Evolutionary conservation across 2,797 vertebrate species (phyloP).

Genomic region (Acomys russatus): DNA sequence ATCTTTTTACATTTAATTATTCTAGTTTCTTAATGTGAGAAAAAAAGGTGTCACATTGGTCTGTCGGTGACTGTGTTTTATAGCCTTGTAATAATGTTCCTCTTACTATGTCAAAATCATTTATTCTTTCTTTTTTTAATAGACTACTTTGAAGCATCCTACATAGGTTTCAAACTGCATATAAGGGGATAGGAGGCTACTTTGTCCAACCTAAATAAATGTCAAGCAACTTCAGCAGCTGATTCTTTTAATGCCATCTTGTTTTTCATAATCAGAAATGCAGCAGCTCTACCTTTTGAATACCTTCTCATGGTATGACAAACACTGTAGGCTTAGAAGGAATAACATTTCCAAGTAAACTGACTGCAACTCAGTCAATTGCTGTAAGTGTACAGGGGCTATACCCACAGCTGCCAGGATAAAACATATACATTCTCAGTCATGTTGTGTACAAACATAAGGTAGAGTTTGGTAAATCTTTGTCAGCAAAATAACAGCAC

Average conservation of each 20-base stretch:
- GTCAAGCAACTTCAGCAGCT: slow-evolving; percentile 19
- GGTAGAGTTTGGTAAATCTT: background rate
- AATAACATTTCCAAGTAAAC: slow-evolving; percentile 51
- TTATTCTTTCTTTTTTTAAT: background rate
- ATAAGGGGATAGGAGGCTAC: background rate
- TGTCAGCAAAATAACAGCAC: slow-evolving; percentile 28
- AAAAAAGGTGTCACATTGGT: background rate
- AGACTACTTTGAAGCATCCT: background rate
- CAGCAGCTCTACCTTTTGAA: slow-evolving; percentile 37
- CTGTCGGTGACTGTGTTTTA: background rate
- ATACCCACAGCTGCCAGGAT: background rate
- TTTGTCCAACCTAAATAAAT: slow-evolving; percentile 44
- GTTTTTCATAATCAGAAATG: slow-evolving; percentile 55
- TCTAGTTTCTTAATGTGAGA: background rate
- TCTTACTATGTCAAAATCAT: slow-evolving; percentile 5
- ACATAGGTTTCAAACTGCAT: background rate
- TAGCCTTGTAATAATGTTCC: background rate
- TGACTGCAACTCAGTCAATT: slow-evolving; percentile 12
- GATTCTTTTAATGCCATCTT: background rate
- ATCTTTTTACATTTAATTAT: background rate
- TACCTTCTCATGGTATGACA: background rate
- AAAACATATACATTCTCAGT: background rate
- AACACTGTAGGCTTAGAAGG: slow-evolving; percentile 1
- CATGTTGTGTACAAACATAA: background rate
- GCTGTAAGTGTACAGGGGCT: background rate